Evolutionary conservation across 2,888 invertebrate genomes (phyloP).

Genomic region (Xylocampa areola): DNA sequence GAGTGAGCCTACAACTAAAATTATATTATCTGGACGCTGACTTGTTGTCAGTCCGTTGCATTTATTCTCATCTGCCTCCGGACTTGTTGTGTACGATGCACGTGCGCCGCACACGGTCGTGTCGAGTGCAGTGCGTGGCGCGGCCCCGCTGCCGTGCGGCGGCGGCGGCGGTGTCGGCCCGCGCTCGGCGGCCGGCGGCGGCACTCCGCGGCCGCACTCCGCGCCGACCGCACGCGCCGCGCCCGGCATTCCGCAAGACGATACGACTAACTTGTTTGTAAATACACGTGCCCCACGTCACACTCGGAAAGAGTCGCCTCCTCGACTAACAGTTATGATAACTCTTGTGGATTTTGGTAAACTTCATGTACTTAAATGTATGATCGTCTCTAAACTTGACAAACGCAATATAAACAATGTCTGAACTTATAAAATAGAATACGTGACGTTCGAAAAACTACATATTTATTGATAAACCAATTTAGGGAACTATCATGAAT

Average conservation of each 20-base stretch:
- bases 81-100: too few relatives aligned
- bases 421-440: neutral
- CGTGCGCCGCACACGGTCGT: too few relatives aligned
- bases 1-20: too few relatives aligned
- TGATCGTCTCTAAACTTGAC: constrained; percentile 1
- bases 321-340: neutral
- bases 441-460: neutral
- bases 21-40: too few relatives aligned
- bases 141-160: too few relatives aligned
- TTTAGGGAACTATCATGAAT: neutral
- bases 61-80: too few relatives aligned
- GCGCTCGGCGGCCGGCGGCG: constrained; percentile 16
- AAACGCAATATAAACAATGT: neutral
- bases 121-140: too few relatives aligned
- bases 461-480: neutral
- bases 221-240: constrained; percentile 26
- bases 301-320: neutral
- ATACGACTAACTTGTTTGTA: constrained; percentile 14
- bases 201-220: constrained; percentile 43
- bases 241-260: neutral
- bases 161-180: neutral
- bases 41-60: too few relatives aligned
- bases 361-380: neutral
- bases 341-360: neutral
- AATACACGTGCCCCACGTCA: constrained; percentile 19